Conservation (phyloP, 92 coral and sea anemone genomes). For the Epizoanthus rinbou region DNA sequence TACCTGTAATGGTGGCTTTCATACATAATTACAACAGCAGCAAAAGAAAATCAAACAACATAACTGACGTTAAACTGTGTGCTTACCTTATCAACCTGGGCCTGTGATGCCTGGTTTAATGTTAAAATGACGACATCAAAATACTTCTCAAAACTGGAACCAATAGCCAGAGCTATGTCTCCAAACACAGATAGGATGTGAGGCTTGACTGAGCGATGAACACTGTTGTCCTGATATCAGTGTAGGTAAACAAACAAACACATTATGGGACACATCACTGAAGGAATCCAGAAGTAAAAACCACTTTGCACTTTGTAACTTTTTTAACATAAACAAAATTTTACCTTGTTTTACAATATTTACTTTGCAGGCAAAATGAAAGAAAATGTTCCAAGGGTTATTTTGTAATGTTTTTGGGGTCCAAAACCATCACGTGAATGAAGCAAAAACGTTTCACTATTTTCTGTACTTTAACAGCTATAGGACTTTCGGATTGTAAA, state of each 20-base stretch:
- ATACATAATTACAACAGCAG: background rate
- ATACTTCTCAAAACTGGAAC: constrained; percentile 74
- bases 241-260: background rate
- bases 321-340: too few relatives aligned
- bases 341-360: too few relatives aligned
- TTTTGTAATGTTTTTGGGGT: too few relatives aligned
- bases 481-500: too few relatives aligned
- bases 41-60: background rate
- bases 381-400: too few relatives aligned
- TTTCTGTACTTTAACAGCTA: too few relatives aligned
- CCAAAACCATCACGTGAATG: too few relatives aligned
- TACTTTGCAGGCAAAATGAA: too few relatives aligned
- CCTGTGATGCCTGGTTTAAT: constrained; percentile 77
- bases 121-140: constrained; percentile 81
- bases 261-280: background rate
- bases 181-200: constrained; percentile 94
- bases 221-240: constrained; percentile 73
- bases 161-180: constrained; percentile 93
- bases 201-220: constrained; percentile 93
- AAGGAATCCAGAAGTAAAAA: too few relatives aligned
- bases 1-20: background rate
- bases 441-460: too few relatives aligned
- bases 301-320: too few relatives aligned
- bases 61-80: background rate
- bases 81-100: constrained; percentile 87